Evolutionary conservation across 2,888 invertebrate species (phyloP).

Genomic region (Tetrapedia diversipes): DNA sequence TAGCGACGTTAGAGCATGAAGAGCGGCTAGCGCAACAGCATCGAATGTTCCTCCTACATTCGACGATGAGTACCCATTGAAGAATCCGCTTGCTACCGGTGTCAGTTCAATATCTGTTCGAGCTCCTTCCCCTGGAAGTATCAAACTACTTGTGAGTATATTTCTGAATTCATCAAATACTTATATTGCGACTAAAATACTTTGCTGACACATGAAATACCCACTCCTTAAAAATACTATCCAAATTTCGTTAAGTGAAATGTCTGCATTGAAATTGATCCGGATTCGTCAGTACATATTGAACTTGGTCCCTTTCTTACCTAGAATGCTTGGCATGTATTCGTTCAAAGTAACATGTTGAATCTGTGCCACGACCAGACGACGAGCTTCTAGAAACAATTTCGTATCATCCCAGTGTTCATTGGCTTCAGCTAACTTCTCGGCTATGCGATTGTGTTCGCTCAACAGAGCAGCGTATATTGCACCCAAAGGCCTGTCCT

Average conservation of each 20-base stretch:
- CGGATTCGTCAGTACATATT: too few species aligned
- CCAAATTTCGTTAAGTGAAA: too few species aligned
- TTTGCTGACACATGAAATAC: too few species aligned
- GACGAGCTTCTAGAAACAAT: constrained; percentile 89
- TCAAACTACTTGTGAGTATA: too few species aligned
- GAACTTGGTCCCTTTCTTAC: too few species aligned
- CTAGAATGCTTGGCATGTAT: constrained; percentile 90
- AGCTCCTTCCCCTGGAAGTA: constrained; percentile 89
- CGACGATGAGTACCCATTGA: constrained; percentile 91
- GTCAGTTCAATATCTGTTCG: constrained; percentile 86
- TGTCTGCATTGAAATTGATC: too few species aligned
- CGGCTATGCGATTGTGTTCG: constrained; percentile 92
- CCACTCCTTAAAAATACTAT: too few species aligned
- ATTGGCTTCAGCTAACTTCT: constrained; percentile 88
- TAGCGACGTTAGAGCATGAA: constrained; percentile 90
- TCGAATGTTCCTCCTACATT: constrained; percentile 91
- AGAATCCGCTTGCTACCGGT: constrained; percentile 88
- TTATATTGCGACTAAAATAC: too few species aligned
- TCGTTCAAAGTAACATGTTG: constrained; percentile 94
- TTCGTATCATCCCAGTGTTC: constrained; percentile 91
- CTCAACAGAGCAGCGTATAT: constrained; percentile 89
- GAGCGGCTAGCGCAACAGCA: constrained; percentile 89
- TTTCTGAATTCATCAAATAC: too few species aligned
- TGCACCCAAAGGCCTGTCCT: constrained; percentile 85
- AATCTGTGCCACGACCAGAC: constrained; percentile 90